These are phyloP conservation scores for Phortica okadai DNA, from an alignment of 2,888 invertebrate species.

Conservation along the genomic window DNA sequence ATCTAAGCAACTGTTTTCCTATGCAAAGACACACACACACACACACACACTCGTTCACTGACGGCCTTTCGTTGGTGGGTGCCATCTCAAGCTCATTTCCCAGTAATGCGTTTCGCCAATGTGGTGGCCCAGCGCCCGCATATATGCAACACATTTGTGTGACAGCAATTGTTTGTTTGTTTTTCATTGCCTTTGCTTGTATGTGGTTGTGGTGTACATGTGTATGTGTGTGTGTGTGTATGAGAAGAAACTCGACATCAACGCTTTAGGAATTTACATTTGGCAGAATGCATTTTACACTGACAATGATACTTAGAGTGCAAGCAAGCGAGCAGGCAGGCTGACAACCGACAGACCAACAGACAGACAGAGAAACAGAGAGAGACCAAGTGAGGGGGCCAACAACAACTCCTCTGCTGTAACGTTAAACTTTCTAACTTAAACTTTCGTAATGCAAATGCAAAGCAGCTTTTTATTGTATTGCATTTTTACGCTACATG, in stretches of 20 bases:
- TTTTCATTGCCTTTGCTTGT: conserved; percentile 28
- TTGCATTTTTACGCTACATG: conserved; percentile 18
- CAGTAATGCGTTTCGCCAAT: background rate
- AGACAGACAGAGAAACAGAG: background rate
- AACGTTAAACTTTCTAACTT: conserved; percentile 23
- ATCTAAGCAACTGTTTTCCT: conserved; percentile 4
- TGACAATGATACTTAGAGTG: conserved; percentile 27
- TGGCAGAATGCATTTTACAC: conserved; percentile 26
- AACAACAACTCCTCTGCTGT: background rate
- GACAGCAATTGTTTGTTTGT: conserved; percentile 14
- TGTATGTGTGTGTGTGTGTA: background rate
- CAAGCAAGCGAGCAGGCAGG: background rate
- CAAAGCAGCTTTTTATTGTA: conserved; percentile 29
- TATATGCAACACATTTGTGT: conserved; percentile 9
- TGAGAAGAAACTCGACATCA: background rate
- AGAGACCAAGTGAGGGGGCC: too few species aligned
- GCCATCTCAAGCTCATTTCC: too few species aligned
- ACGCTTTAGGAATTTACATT: conserved; percentile 29
- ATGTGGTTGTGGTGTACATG: background rate
- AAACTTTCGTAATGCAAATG: conserved; percentile 31
- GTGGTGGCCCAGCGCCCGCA: conserved; percentile 12
- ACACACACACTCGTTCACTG: background rate
- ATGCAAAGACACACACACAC: conserved; percentile 7
- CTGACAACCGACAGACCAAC: background rate
- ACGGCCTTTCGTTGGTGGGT: background rate